Evolutionary conservation across 2,888 invertebrate species (phyloP).

Genomic region (Aphelenchoides bicaudatus): DNA sequence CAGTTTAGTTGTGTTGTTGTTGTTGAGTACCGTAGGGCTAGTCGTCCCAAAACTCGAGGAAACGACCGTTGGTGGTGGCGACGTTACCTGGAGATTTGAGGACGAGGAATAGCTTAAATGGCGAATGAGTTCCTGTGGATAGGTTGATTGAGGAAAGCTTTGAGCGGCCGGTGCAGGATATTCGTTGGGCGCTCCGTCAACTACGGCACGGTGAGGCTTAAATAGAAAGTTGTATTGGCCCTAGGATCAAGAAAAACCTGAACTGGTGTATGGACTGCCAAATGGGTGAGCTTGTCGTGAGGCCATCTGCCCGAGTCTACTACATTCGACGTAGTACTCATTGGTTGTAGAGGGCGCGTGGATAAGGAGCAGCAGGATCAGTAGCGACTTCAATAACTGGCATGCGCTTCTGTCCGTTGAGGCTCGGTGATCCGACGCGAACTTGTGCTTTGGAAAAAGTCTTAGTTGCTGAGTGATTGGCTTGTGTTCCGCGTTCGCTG

Average conservation of each 20-base stretch:
- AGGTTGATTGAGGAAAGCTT: too few species aligned
- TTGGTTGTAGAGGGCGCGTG: conserved; percentile 11
- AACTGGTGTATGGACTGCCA: conserved; percentile 34
- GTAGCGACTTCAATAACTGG: too few species aligned
- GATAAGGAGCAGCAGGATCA: conserved; percentile 17
- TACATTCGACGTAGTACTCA: conserved; percentile 1
- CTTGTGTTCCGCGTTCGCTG: too few species aligned
- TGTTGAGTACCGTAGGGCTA: conserved; percentile 7
- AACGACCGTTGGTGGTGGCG: too few species aligned
- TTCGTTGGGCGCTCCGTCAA: background rate
- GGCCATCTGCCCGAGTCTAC: conserved; percentile 18
- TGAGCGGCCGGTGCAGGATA: background rate
- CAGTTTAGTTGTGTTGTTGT: conserved; percentile 18
- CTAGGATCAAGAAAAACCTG: conserved; percentile 28
- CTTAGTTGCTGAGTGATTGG: too few species aligned
- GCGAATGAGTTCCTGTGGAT: too few species aligned
- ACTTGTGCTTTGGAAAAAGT: too few species aligned
- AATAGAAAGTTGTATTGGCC: background rate
- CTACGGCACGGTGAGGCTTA: conserved; percentile 9
- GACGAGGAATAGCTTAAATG: too few species aligned
- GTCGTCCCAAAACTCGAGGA: background rate
- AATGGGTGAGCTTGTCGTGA: conserved; percentile 27
- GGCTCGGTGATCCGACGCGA: too few species aligned
- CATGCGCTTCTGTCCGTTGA: too few species aligned
- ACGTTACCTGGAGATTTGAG: too few species aligned